Base-by-base conservation (phyloP, 2,888 invertebrate species). In the Metalampra italica region DNA sequence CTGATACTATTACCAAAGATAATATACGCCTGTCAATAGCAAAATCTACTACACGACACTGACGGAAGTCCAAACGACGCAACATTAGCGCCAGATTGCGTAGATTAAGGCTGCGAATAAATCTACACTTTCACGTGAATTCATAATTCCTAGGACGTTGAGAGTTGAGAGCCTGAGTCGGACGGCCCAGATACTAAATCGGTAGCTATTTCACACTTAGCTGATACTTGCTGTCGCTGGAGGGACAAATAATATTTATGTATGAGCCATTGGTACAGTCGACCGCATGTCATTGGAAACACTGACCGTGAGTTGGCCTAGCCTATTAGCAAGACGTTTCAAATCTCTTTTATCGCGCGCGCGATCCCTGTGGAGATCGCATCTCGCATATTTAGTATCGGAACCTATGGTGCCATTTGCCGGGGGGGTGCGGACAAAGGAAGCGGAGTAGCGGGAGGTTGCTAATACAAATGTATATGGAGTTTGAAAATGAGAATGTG, bases 121-220 rank as follows among this genome's bases (percentile, higher is more conserved):
- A 56, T 58, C 55, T 51, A 54, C 57, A 56, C 60, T 62, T 60
- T 60, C 63, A 51, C 56, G 55, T 60, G 51, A 50, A 52, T 55
- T 53, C 43, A 49, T 56, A 54, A 55, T 51, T 53, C 50, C 49
- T 45, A 47, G 50, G 45, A 43, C 38, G 46, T 47, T 52, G n/a
- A n/a, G n/a, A n/a, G n/a, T n/a, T n/a, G n/a, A 49, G 32, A 43
- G 46, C 45, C 45, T 39, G 45, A n/a, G n/a, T n/a, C 11, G 37
- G 37, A 14, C 40, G 44, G 13, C 49, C 47, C 47, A 45, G 34
- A 48, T 45, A 42, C 32, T 44, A 41, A 43, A 41, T 51, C 51
- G 51, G 51, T 54, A 47, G 55, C 49, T 42, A 50, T 47, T 52
- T 55, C 49, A 50, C 51, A 51, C 55, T 46, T 38, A 39, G 40